A percentile compares a stretch with the other conserved stretches of the same genome.
Evolutionary conservation across 2,888 invertebrate species (phyloP).

Genomic region (Lasioglossum leucozonium): DNA sequence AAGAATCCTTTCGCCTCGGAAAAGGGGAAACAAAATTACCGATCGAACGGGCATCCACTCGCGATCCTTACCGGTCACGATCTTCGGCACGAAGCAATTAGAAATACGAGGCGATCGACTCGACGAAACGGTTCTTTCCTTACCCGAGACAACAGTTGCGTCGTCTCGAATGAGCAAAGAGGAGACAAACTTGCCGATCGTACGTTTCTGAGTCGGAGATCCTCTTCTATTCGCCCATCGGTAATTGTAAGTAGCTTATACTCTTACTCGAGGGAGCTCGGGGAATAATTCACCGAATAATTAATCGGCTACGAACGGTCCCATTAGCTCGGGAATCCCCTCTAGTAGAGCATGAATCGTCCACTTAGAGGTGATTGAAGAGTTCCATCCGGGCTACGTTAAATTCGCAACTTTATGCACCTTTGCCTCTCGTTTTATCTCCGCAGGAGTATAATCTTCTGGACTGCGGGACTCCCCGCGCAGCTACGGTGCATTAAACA

Average conservation of each 20-base stretch:
- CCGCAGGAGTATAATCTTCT: not conserved
- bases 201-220: not conserved
- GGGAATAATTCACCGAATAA: not conserved
- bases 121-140: not conserved
- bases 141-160: not conserved
- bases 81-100: not conserved
- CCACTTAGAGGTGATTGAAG: not conserved
- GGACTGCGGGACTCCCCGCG: not conserved
- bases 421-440: not conserved
- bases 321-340: not conserved
- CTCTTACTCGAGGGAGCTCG: not conserved
- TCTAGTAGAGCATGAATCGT: not conserved
- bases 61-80: not conserved
- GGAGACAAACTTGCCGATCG: not conserved
- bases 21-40: not conserved
- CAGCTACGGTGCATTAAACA: not conserved
- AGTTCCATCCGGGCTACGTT: not conserved
- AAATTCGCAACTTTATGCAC: not conserved
- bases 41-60: not conserved
- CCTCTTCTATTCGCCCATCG: not conserved
- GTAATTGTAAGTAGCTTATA: constrained; percentile 2
- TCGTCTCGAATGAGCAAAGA: not conserved
- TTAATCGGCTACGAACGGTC: not conserved
- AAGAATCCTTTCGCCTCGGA: not conserved
- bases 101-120: not conserved